These are phyloP conservation scores for Emesis russula DNA, from an alignment of 2,888 invertebrate species.

Conservation along the genomic window DNA sequence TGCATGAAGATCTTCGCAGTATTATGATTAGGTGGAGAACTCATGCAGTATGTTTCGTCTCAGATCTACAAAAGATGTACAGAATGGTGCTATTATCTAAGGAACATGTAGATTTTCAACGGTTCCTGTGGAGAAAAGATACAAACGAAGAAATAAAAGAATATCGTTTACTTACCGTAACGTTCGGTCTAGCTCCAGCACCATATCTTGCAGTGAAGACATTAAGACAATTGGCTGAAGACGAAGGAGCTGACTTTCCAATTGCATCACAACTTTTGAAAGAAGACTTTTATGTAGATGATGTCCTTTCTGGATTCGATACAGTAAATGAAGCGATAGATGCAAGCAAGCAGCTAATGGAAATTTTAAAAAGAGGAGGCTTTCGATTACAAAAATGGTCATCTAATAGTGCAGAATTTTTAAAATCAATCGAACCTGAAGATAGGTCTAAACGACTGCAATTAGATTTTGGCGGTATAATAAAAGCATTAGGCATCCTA, in stretches of 20 bases:
- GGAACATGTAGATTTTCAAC: conserved; percentile 81
- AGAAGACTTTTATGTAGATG: conserved; percentile 83
- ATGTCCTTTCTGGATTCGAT: conserved; percentile 75
- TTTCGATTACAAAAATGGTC: conserved; percentile 89
- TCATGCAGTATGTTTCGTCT: conserved; percentile 76
- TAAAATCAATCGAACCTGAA: no score
- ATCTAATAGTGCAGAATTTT: not conserved
- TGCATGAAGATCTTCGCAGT: conserved; percentile 84
- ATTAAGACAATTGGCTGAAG: conserved; percentile 84
- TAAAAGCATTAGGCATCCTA: no score
- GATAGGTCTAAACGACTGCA: no score
- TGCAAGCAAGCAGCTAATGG: conserved; percentile 58
- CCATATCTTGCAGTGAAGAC: conserved; percentile 86
- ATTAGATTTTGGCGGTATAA: no score
- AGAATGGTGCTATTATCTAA: conserved; percentile 75
- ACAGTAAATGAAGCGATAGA: conserved; percentile 57
- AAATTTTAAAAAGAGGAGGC: conserved; percentile 85
- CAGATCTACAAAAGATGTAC: conserved; percentile 88
- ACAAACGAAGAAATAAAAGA: not conserved
- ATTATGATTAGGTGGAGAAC: conserved; percentile 83
- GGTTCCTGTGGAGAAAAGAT: conserved; percentile 70
- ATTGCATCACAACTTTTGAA: conserved; percentile 55
- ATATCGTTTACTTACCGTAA: conserved; percentile 47
- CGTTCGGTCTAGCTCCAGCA: conserved; percentile 70
- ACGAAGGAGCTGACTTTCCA: conserved; percentile 75